A percentile compares a stretch with the other conserved stretches of the same genome.
phyloP scores from a whole-genome alignment of 2,113 vertebrate species.

The Coryphaenoides rupestris region DNA sequence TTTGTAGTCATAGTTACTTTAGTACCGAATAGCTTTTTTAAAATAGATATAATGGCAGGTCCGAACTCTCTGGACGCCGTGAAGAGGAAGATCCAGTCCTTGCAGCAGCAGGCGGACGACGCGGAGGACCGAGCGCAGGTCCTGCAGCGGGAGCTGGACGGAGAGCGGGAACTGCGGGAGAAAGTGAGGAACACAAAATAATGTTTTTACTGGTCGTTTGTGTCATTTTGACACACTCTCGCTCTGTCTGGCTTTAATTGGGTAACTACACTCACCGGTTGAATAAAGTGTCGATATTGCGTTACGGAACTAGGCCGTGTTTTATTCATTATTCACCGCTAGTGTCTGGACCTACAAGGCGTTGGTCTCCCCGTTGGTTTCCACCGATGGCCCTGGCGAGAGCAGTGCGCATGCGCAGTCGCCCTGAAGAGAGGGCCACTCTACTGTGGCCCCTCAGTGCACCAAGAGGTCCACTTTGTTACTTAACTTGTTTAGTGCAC shows the following conservation, averaged over 20 bases:
- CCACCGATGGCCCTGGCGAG: too few relatives aligned
- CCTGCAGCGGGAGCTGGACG: conserved; percentile 88
- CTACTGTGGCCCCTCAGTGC: too few relatives aligned
- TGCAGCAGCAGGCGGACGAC: conserved; percentile 96
- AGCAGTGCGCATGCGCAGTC: conserved; percentile 12
- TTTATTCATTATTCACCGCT: neutral
- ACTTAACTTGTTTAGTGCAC: too few relatives aligned
- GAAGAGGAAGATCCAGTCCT: conserved; percentile 95
- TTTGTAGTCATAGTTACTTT: too few relatives aligned
- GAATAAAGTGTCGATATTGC: neutral
- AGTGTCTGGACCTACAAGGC: too few relatives aligned
- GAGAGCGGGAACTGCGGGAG: conserved; percentile 89
- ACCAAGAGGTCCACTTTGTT: too few relatives aligned
- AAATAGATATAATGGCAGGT: conserved; percentile 85
- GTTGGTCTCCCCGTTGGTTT: too few relatives aligned
- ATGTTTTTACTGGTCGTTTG: conserved; percentile 1
- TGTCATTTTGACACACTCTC: neutral
- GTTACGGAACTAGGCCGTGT: neutral
- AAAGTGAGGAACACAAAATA: conserved; percentile 95
- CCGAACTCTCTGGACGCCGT: conserved; percentile 92
- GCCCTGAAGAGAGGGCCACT: too few relatives aligned
- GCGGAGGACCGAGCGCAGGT: conserved; percentile 89
- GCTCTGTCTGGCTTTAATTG: neutral
- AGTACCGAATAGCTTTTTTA: too few relatives aligned
- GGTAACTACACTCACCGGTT: neutral